These are phyloP conservation scores for Irena cyanogastra DNA, from an alignment of 2,113 vertebrate genomes.

Conservation along the genomic window DNA sequence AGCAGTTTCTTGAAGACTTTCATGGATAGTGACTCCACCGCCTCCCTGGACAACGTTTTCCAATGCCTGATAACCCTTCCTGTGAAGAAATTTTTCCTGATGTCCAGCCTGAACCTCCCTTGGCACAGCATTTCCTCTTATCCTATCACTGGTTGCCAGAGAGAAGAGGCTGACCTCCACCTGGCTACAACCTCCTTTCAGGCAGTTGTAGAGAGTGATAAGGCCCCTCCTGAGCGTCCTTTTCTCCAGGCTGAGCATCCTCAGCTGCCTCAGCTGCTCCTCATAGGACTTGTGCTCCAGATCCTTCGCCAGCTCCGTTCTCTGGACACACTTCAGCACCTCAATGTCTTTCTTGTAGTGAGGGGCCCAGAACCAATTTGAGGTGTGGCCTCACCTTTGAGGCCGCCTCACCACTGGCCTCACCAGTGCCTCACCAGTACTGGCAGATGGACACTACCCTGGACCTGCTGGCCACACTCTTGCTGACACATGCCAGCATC, in stretches of 20 bases:
- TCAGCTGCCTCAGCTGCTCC: background rate
- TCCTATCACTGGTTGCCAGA: background rate
- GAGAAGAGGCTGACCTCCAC: background rate
- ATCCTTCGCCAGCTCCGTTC: background rate
- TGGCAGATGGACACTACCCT: background rate
- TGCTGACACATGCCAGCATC: background rate
- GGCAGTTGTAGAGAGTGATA: background rate
- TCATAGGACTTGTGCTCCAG: background rate
- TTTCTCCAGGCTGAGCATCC: background rate
- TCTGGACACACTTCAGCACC: background rate
- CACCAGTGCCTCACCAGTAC: background rate
- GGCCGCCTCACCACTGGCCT: background rate
- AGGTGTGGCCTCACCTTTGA: background rate
- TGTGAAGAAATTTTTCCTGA: background rate
- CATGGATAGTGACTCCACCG: background rate
- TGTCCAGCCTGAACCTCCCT: background rate
- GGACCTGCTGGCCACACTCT: background rate
- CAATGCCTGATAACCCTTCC: background rate
- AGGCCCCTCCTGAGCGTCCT: background rate
- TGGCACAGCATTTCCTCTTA: background rate
- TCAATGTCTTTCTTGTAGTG: background rate
- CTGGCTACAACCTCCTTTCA: background rate
- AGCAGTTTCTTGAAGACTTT: background rate
- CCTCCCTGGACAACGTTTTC: background rate
- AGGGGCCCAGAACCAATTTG: background rate